These are phyloP conservation scores for Sarcophaga carnaria DNA, from an alignment of 2,888 invertebrate species.

Conservation along the genomic window DNA sequence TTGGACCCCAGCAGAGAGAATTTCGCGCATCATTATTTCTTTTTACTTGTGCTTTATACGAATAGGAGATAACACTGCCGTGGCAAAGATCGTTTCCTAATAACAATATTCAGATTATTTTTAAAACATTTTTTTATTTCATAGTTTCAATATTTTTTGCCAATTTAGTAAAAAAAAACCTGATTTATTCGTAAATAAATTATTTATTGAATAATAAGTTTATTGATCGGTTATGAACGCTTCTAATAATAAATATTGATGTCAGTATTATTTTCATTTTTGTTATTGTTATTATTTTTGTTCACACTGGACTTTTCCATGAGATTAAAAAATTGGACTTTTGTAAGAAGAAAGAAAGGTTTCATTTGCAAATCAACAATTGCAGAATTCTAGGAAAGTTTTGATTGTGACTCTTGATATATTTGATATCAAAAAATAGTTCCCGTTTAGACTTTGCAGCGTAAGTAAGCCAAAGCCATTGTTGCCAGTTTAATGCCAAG, in stretches of 20 bases:
- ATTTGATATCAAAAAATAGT: too few relatives aligned
- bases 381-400: too few relatives aligned
- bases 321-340: neutral
- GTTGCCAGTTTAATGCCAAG: too few relatives aligned
- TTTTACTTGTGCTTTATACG: constrained; percentile 21
- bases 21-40: constrained; percentile 18
- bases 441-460: too few relatives aligned
- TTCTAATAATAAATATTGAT: constrained; percentile 12
- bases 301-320: constrained; percentile 36
- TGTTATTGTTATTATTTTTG: constrained; percentile 12
- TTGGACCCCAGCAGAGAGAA: constrained; percentile 68
- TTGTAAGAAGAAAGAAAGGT: too few relatives aligned
- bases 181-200: too few relatives aligned
- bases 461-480: too few relatives aligned
- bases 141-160: too few relatives aligned
- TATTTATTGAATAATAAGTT: constrained; percentile 7
- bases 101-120: neutral
- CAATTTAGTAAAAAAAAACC: too few relatives aligned
- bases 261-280: neutral
- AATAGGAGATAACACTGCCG: constrained; percentile 30
- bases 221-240: neutral
- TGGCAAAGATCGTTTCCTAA: neutral
- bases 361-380: too few relatives aligned
- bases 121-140: neutral
- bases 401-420: too few relatives aligned